Conservation (phyloP, 2,888 invertebrate species). For the Actias luna region DNA sequence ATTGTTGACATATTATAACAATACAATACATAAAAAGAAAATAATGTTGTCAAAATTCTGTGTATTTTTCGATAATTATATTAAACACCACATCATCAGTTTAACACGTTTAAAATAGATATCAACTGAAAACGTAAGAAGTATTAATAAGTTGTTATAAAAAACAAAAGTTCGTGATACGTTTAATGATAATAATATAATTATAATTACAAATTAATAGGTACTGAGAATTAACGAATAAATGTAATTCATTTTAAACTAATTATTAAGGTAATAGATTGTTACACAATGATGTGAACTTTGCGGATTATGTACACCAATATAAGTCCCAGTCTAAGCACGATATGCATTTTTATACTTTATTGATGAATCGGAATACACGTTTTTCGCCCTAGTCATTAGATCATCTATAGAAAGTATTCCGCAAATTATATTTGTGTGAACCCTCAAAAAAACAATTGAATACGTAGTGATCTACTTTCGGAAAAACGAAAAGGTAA, state of each 20-base stretch:
- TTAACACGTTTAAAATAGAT: too few relatives aligned
- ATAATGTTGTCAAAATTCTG: neutral
- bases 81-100: neutral
- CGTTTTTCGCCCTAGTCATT: constrained; percentile 33
- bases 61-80: neutral
- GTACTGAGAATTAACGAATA: neutral
- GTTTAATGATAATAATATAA: too few relatives aligned
- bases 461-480: constrained; percentile 24
- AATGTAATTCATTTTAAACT: neutral
- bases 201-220: neutral
- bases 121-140: too few relatives aligned
- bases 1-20: neutral
- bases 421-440: constrained; percentile 31
- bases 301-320: neutral
- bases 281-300: neutral
- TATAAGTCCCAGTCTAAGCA: neutral
- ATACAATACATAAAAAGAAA: neutral
- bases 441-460: constrained; percentile 28
- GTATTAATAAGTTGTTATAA: neutral
- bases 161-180: too few relatives aligned
- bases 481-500: constrained; percentile 15
- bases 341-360: neutral
- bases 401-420: constrained; percentile 46
- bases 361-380: neutral
- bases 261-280: neutral